Evolutionary conservation across 1,140 invertebrate species (phyloP).

Genomic region (Calliopsis andreniformis): DNA sequence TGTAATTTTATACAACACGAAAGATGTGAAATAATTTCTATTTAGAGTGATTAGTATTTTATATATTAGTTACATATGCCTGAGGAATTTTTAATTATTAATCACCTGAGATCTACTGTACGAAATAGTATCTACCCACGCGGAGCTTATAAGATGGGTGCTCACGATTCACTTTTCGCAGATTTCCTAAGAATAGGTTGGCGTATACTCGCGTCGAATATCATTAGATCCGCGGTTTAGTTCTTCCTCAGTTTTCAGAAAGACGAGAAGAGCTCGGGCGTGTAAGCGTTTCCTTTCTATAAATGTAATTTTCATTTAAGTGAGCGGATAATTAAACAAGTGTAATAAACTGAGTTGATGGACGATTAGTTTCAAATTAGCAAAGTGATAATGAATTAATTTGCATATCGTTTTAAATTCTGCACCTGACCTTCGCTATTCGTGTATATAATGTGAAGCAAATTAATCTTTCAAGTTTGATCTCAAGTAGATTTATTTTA

Average conservation of each 20-base stretch:
- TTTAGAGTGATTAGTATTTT: no score
- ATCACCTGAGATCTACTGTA: not conserved
- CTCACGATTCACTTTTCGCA: conserved; percentile 54
- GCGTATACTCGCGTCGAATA: conserved; percentile 56
- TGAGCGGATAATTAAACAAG: not conserved
- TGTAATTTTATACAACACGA: not conserved
- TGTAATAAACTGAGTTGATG: not conserved
- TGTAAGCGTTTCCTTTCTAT: not conserved
- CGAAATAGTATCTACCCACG: conserved; percentile 30
- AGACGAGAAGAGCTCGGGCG: conserved; percentile 26
- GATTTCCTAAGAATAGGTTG: conserved; percentile 69
- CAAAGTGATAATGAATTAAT: not conserved
- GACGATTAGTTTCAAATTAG: not conserved
- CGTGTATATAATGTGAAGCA: no score
- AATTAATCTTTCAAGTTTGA: not conserved
- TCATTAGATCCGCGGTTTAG: conserved; percentile 60
- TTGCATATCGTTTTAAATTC: not conserved
- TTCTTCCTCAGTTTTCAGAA: conserved; percentile 61
- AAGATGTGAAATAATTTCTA: not conserved
- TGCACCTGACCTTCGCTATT: not conserved
- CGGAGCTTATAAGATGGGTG: conserved; percentile 15
- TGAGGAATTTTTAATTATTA: conserved; percentile 7
- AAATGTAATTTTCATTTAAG: not conserved
- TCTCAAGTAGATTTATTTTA: not conserved
- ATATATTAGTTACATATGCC: not conserved